phyloP scores from a whole-genome alignment of 2,888 invertebrate genomes.

The Orthonychiurus folsomi region DNA sequence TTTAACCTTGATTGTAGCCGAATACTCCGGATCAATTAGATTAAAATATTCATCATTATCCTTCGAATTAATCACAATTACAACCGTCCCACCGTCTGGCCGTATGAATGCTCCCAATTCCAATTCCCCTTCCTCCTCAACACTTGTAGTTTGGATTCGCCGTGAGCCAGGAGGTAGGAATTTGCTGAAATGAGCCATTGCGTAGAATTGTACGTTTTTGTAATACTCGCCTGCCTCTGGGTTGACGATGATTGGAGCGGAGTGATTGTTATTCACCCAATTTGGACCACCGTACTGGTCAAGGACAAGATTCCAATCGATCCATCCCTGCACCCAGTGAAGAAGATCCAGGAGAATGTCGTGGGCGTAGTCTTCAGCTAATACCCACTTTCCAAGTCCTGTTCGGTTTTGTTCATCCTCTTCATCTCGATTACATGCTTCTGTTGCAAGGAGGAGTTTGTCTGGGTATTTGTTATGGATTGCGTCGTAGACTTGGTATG shows the following conservation, averaged over 20 bases:
- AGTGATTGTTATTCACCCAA: slow-evolving; percentile 67
- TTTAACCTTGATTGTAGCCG: slow-evolving; percentile 21
- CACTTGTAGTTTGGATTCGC: slow-evolving; percentile 41
- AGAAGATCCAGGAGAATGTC: slow-evolving; percentile 33
- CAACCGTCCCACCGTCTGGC: slow-evolving; percentile 29
- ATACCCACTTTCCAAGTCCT: slow-evolving; percentile 26
- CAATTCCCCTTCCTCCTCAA: slow-evolving; percentile 20
- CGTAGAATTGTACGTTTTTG: slow-evolving; percentile 74
- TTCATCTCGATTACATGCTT: slow-evolving; percentile 50
- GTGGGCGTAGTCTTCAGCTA: slow-evolving; percentile 32
- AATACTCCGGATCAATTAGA: slow-evolving; percentile 22
- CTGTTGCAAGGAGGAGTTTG: slow-evolving; percentile 49
- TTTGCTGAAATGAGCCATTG: slow-evolving; percentile 63
- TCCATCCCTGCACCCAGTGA: slow-evolving; percentile 65
- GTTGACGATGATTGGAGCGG: slow-evolving; percentile 65
- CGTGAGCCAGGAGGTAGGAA: slow-evolving; percentile 57
- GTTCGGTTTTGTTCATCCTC: slow-evolving; percentile 23
- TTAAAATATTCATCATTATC: slow-evolving; percentile 25
- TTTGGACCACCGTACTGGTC: slow-evolving; percentile 69
- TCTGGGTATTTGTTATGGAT: slow-evolving; percentile 43
- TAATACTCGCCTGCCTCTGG: slow-evolving; percentile 59
- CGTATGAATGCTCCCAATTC: slow-evolving; percentile 29
- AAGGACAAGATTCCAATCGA: slow-evolving; percentile 81
- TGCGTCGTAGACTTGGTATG: slow-evolving; percentile 44
- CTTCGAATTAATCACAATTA: slow-evolving; percentile 25